phyloP scores from a whole-genome alignment of 2,888 invertebrate species.

The Leptopterna dolabrata region DNA sequence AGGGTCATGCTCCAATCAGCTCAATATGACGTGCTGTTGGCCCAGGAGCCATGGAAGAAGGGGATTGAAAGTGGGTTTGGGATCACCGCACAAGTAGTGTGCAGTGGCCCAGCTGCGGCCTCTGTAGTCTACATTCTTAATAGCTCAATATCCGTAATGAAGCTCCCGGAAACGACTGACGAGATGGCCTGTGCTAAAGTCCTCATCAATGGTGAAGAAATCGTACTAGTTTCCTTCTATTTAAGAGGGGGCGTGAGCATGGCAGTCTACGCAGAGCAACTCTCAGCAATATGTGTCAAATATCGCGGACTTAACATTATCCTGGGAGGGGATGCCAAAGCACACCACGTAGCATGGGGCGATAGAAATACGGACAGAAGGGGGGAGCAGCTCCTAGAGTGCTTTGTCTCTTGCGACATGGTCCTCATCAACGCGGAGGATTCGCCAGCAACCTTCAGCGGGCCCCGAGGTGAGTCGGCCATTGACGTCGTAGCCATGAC shows the following conservation, averaged over 20 bases:
- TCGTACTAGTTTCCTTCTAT: neutral
- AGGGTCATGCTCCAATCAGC: neutral
- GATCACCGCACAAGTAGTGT: neutral
- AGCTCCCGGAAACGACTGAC: neutral
- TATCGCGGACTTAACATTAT: neutral
- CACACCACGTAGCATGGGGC: constrained; percentile 1
- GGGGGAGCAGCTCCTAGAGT: neutral
- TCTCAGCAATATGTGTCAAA: neutral
- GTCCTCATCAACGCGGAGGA: neutral
- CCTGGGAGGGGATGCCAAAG: neutral
- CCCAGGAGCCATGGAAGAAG: constrained; percentile 26
- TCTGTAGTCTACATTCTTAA: neutral
- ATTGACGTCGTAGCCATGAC: neutral
- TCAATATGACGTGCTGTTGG: neutral
- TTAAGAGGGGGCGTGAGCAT: neutral
- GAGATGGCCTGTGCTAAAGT: neutral
- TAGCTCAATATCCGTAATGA: neutral
- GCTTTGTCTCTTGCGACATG: neutral
- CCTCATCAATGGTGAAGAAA: neutral
- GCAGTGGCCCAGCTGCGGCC: neutral
- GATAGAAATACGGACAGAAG: neutral
- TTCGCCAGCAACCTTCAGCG: constrained; percentile 1
- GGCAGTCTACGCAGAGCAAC: neutral
- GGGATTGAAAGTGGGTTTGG: neutral
- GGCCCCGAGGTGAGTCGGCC: neutral